Evolutionary conservation across 1,140 invertebrate genomes (phyloP), one percentile per base, ranked within the genome.

Genomic region (Diabrotica virgifera): DNA sequence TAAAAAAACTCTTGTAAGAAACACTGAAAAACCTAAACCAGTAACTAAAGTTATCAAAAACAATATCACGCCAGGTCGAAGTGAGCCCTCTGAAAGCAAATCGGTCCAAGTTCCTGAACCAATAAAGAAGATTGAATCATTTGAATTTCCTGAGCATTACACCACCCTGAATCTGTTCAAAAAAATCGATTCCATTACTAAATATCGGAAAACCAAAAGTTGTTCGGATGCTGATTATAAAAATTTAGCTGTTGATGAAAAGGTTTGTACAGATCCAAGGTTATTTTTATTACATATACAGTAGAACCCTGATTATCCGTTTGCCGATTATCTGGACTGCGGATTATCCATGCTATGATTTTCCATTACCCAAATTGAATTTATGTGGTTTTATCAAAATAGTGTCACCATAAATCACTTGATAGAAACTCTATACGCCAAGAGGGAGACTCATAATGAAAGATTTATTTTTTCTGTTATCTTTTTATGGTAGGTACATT

Each of bases 171-270:
- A 65, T 61, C 46, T 75, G 55, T 59, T 66, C 0, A 68, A 62
- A 50, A 69, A 69, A 66, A 71, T 74, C 11, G 70, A 75, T 53
- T 62, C 70, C 59, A 60, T 64, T 46, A 56, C 67, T 9, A 72
- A 71, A 52, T 58, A 64, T 5, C 65, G 59, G 63, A 67, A 64
- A 51, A 52, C 53, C 9, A 46, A 72, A 71, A 64, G 66, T 62
- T 61, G 61, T 14, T 68, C 66, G 36, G 62, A 67, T 56, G 56
- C 70, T 9, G 64, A 58, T 14, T 62, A 63, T 55, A 61, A 53
- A 11, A 65, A 65, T 63, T 56, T 67, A 56, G 67, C 68, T 37
- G 52, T 71, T 10, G 67, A 68, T 66, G 74, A 76, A 67, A 74
- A 74, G 59, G 74, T 76, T 65, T 24, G 24, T 24, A 24, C 24